Evolutionary conservation across 2,888 invertebrate species (phyloP).

Genomic region (Drosophila sordidula): DNA sequence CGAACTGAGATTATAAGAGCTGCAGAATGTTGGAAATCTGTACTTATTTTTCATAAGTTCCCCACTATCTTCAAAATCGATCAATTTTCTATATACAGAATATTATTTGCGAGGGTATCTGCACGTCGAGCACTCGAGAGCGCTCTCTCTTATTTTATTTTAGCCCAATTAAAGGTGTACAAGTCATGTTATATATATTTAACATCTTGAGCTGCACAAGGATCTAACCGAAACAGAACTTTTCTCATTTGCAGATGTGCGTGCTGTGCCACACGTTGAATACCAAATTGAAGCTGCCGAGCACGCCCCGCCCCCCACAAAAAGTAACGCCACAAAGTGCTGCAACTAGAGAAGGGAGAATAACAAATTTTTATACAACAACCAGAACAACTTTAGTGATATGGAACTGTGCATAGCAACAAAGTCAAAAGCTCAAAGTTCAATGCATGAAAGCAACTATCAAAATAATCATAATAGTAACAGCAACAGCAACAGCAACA

Average conservation of each 20-base stretch:
- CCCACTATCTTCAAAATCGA: too few relatives aligned
- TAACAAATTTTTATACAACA: slow-evolving; percentile 17
- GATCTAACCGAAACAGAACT: slow-evolving; percentile 32
- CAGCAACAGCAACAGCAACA: slow-evolving; percentile 29
- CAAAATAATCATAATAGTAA: slow-evolving; percentile 59
- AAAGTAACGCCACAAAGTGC: slow-evolving; percentile 25
- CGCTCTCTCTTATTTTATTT: background rate
- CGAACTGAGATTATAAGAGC: too few relatives aligned
- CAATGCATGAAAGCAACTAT: slow-evolving; percentile 72
- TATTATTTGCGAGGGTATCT: too few relatives aligned
- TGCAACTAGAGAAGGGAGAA: slow-evolving; percentile 30
- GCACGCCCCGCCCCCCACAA: slow-evolving; percentile 70
- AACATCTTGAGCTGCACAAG: background rate
- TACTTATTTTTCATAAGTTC: too few relatives aligned
- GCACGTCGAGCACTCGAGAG: too few relatives aligned
- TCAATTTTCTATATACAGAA: too few relatives aligned
- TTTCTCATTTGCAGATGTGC: slow-evolving; percentile 73
- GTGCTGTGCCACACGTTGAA: slow-evolving; percentile 55
- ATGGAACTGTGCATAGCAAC: slow-evolving; percentile 77
- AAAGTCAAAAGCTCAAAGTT: slow-evolving; percentile 76
- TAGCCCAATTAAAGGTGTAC: background rate
- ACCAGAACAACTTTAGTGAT: slow-evolving; percentile 60
- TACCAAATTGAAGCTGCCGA: slow-evolving; percentile 56
- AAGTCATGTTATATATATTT: background rate
- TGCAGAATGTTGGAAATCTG: too few relatives aligned